These are phyloP conservation scores for Cremastobaeus sp. DNA, from an alignment of 2,888 invertebrate species.

Conservation along the genomic window DNA sequence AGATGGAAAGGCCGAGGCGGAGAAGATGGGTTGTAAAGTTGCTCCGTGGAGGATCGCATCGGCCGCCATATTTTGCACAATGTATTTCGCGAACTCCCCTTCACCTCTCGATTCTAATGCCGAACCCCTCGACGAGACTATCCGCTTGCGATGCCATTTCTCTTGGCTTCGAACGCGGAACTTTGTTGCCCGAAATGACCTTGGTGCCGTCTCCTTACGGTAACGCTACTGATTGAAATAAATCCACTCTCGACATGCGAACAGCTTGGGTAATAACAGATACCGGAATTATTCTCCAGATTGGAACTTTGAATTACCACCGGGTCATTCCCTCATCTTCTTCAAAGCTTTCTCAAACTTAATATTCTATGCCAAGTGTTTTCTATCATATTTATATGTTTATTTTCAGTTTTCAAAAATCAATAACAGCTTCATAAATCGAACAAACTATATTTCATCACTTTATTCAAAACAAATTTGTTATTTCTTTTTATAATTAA, in stretches of 20 bases:
- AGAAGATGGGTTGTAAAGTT: conserved; percentile 74
- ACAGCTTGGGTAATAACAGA: no score
- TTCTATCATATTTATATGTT: no score
- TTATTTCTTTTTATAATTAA: no score
- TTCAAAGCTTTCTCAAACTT: no score
- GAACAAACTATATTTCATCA: no score
- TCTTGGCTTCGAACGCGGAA: conserved; percentile 58
- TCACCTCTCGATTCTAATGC: conserved; percentile 54
- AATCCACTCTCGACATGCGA: conserved; percentile 15
- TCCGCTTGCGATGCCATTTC: conserved; percentile 63
- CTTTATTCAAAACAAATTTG: no score
- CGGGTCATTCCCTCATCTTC: no score
- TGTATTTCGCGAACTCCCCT: conserved; percentile 68
- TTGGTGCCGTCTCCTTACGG: conserved; percentile 28
- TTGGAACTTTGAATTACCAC: no score
- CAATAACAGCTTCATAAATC: no score
- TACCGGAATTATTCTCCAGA: no score
- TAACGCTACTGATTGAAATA: conserved; percentile 35
- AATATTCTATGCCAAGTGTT: no score
- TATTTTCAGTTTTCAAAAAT: no score
- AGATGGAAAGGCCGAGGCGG: conserved; percentile 71
- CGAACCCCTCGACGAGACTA: conserved; percentile 59
- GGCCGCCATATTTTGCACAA: conserved; percentile 76
- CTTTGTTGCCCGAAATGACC: conserved; percentile 58
- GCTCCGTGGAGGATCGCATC: conserved; percentile 76